Evolutionary conservation across 2,797 vertebrate species (phyloP).

Genomic region (Antennarius maculatus): DNA sequence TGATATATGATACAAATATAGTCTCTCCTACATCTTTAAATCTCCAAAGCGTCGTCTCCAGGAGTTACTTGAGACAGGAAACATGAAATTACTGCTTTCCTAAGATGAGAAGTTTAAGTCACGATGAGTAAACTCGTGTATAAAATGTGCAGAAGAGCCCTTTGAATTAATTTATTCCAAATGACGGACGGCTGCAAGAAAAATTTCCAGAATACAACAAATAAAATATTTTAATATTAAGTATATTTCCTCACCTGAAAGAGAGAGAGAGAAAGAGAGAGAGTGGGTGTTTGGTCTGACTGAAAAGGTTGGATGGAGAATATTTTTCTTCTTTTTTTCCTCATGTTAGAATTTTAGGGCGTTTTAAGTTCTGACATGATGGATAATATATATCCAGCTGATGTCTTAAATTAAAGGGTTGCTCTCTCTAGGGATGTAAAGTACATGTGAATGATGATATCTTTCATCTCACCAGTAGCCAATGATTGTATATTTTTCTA

Average conservation of each 20-base stretch:
- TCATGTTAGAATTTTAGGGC: constrained; percentile 43
- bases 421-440: constrained; percentile 59
- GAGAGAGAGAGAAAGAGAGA: not conserved
- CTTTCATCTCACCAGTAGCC: constrained; percentile 77
- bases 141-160: not conserved
- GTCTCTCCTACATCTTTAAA: not conserved
- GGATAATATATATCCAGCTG: constrained; percentile 54
- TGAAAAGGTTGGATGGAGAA: constrained; percentile 3
- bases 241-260: constrained; percentile 10
- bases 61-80: not conserved
- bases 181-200: too few relatives aligned
- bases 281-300: not conserved
- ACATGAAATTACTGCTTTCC: too few relatives aligned
- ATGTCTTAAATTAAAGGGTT: constrained; percentile 65
- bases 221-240: not conserved
- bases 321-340: constrained; percentile 28
- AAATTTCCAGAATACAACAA: not conserved
- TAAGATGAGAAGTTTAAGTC: not conserved
- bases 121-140: not conserved
- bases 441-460: constrained; percentile 68
- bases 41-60: not conserved
- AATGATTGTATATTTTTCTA: constrained; percentile 84
- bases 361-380: constrained; percentile 39
- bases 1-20: too few relatives aligned
- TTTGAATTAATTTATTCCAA: not conserved